A percentile compares a stretch with the other conserved stretches of the same genome.
These are phyloP conservation scores for Coturnix japonica DNA, from an alignment of 2,113 vertebrate genomes.

Conservation along the genomic window DNA sequence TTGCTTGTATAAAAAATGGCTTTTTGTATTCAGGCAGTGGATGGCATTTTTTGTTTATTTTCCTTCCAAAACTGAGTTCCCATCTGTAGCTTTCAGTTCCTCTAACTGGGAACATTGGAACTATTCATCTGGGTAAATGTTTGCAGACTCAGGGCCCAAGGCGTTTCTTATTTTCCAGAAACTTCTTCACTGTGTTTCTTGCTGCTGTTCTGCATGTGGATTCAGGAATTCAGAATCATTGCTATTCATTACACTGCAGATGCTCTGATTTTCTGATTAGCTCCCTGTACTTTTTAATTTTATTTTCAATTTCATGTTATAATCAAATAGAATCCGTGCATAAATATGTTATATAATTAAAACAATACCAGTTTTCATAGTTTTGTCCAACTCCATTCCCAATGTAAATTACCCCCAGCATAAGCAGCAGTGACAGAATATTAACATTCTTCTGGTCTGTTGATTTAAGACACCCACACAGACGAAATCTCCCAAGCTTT, in stretches of 20 bases:
- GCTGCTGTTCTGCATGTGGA: background rate
- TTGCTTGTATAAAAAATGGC: background rate
- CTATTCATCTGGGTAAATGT: background rate
- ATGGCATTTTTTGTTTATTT: background rate
- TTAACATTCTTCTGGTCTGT: slow-evolving; percentile 35
- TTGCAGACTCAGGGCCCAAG: background rate
- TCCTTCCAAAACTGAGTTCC: background rate
- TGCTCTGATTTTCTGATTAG: background rate
- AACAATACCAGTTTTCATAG: background rate
- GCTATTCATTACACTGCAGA: background rate
- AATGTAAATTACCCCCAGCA: background rate
- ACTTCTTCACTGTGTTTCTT: background rate
- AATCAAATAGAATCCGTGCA: background rate
- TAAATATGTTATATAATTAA: background rate
- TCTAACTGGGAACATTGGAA: background rate
- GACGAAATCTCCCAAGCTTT: slow-evolving; percentile 7
- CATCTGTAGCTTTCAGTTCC: background rate
- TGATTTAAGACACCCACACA: background rate
- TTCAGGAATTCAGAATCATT: background rate
- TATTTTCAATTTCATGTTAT: background rate
- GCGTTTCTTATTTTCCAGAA: background rate
- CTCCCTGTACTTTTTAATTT: background rate
- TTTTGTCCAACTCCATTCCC: background rate
- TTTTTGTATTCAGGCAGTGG: background rate
- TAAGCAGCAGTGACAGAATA: background rate